Conservation (phyloP, 2,888 invertebrate species). For the Dynastes maya region DNA sequence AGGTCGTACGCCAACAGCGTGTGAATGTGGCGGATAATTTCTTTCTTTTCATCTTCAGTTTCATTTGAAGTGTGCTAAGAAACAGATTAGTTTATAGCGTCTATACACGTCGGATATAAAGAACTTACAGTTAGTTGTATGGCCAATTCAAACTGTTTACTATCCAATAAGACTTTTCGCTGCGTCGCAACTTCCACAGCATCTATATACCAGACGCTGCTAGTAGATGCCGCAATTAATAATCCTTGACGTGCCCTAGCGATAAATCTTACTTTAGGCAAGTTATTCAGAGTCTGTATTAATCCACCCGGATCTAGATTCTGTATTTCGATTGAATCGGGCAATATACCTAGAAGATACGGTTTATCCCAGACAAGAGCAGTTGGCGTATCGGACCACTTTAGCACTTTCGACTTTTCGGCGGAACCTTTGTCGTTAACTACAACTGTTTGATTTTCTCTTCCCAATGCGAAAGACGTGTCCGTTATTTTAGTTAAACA, state of each 20-base stretch:
- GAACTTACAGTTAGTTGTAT: constrained; percentile 87
- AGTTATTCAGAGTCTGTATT: constrained; percentile 57
- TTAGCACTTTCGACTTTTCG: constrained; percentile 81
- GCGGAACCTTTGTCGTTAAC: constrained; percentile 84
- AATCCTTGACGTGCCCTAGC: constrained; percentile 84
- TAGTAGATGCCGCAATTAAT: constrained; percentile 89
- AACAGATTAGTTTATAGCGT: constrained; percentile 22
- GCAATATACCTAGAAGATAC: constrained; percentile 88
- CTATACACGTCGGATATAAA: not conserved
- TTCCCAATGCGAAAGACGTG: constrained; percentile 85
- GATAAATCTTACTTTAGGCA: constrained; percentile 77
- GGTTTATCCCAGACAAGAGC: constrained; percentile 93
- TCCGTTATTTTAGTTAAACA: constrained; percentile 85
- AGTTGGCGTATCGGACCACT: constrained; percentile 86
- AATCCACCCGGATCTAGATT: constrained; percentile 84
- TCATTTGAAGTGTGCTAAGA: constrained; percentile 88
- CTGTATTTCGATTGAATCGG: constrained; percentile 85
- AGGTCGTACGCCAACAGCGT: constrained; percentile 92
- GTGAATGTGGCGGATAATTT: constrained; percentile 90
- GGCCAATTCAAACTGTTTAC: constrained; percentile 95
- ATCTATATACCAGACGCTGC: constrained; percentile 91
- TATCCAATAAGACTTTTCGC: constrained; percentile 86
- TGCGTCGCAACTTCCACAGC: constrained; percentile 88
- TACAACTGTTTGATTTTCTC: constrained; percentile 90
- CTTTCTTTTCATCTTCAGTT: constrained; percentile 84